phyloP scores from a whole-genome alignment of 2,797 vertebrate species.

The Sebastes matsubarae region DNA sequence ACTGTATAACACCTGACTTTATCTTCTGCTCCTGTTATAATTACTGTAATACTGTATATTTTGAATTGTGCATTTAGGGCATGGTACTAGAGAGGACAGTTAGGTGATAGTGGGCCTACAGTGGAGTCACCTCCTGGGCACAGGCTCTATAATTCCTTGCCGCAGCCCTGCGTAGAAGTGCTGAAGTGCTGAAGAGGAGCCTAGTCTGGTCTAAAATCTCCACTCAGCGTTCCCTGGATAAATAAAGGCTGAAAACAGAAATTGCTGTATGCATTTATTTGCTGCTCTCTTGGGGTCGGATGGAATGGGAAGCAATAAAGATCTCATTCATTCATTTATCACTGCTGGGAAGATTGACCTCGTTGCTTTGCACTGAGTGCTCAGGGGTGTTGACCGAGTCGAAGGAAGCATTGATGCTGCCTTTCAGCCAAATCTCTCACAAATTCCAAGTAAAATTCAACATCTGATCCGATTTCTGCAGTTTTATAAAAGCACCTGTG shows the following conservation, averaged over 20 bases:
- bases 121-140: background rate
- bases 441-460: background rate
- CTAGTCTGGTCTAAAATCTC: slow-evolving; percentile 1
- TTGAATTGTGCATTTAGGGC: background rate
- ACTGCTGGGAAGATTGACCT: slow-evolving; percentile 34
- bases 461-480: background rate
- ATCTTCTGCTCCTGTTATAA: too few species aligned
- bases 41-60: background rate
- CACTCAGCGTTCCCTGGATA: slow-evolving; percentile 40
- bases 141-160: slow-evolving; percentile 1
- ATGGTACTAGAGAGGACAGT: background rate
- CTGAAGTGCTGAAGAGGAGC: background rate
- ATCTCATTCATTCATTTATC: slow-evolving; percentile 53
- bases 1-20: too few species aligned
- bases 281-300: slow-evolving; percentile 15
- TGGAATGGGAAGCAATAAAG: slow-evolving; percentile 53
- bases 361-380: background rate
- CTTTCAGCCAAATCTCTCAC: background rate
- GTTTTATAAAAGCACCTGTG: background rate
- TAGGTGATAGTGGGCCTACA: background rate
- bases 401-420: background rate
- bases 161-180: background rate
- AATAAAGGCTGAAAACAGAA: slow-evolving; percentile 46
- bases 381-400: background rate
- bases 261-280: slow-evolving; percentile 46